These are phyloP conservation scores for Tethea ocularis DNA, from an alignment of 2,888 invertebrate species.

Conservation along the genomic window DNA sequence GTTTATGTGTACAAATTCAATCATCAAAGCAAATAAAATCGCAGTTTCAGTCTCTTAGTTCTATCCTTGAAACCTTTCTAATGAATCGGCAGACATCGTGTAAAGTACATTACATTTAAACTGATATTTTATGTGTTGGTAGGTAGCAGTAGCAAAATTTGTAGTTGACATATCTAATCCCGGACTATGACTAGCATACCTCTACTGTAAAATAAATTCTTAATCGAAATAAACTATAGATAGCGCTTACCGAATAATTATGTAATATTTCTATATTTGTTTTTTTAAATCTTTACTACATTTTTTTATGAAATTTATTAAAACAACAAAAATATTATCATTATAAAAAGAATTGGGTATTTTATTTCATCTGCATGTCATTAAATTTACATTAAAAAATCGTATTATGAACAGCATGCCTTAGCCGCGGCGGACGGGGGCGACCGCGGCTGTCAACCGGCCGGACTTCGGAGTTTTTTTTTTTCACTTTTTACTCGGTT, in stretches of 20 bases:
- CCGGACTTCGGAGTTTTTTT: slow-evolving; percentile 51
- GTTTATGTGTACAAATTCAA: too few relatives aligned
- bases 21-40: background rate
- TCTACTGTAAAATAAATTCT: too few relatives aligned
- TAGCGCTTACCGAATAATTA: too few relatives aligned
- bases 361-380: background rate
- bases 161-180: too few relatives aligned
- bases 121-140: background rate
- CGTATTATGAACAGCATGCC: slow-evolving; percentile 39
- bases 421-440: slow-evolving; percentile 50
- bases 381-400: slow-evolving; percentile 13
- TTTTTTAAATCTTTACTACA: too few relatives aligned
- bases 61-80: background rate
- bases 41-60: background rate
- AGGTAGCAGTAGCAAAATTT: background rate
- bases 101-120: background rate
- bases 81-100: background rate
- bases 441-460: slow-evolving; percentile 56
- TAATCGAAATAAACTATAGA: too few relatives aligned
- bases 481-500: slow-evolving; percentile 72
- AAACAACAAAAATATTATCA: background rate
- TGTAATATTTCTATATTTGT: too few relatives aligned
- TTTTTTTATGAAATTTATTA: too few relatives aligned
- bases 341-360: background rate
- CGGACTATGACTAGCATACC: too few relatives aligned